Evolutionary conservation across 2,888 invertebrate species (phyloP), one percentile per base, ranked within the genome.

Genomic region (Schizotus pectinicornis): DNA sequence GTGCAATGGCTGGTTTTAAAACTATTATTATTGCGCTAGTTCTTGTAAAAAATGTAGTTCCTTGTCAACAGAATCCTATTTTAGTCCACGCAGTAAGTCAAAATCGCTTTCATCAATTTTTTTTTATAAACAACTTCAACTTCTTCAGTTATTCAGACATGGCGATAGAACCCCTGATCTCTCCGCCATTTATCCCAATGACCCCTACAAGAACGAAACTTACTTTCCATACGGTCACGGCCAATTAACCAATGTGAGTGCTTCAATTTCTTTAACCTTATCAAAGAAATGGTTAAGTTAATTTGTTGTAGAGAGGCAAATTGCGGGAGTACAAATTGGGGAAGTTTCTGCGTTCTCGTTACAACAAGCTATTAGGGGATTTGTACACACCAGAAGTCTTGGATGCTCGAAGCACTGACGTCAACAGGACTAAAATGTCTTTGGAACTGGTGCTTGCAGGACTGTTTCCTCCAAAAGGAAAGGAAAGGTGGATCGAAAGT

Each of bases 381-480:
- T 42, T 42, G 8, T 51, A 51, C 36, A 42, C 42, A 8, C 51
- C 42, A 6, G 31, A 51, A 7, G 35, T 51, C 6, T 41, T 30
- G 6, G 41, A 51, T 14, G 41, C 51, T 6, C 2, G 41, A 12
- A 42, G 42, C 0, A 51, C 51, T 30, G 42, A 51, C 22, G 32
- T 41, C 1, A 51, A 51, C 35, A 42, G 51, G 12, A 51, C 51
- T 7, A 51, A 51, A 35, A 51, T 51, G 51, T 42, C 51, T 0
- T 14, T 51, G 7, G 8, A 51, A 34, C 12, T 51, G 12, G 51
- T 51, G 1, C 42, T 51, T 9, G 14, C 51, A 1, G 7, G n/a
- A 0, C 35, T 51, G 5, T 51, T 51, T 30, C 42, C 51, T 9
- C 51, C 51, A 3, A 14, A 35, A 11, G 7, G 5, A 8, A 13